Percentiles rank a stretch among this genome's conserved stretches.
Evolutionary conservation across 2,888 invertebrate species (phyloP).

Genomic region (Rhamnusium bicolor): DNA sequence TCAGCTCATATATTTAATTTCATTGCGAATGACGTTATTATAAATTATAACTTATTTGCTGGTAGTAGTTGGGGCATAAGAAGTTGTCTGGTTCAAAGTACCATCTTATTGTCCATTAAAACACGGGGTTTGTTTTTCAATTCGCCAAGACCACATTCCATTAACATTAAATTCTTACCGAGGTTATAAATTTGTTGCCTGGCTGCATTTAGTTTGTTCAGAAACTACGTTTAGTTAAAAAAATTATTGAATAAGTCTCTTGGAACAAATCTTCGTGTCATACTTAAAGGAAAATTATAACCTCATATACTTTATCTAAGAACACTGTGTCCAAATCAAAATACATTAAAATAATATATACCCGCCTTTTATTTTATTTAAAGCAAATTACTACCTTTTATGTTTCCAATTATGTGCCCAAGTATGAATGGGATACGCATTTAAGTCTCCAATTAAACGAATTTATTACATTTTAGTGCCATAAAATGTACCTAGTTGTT

Average conservation of each 20-base stretch:
- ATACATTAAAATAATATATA: conserved; percentile 39
- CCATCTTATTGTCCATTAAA: conserved; percentile 69
- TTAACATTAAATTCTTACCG: conserved; percentile 67
- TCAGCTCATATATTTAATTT: conserved; percentile 64
- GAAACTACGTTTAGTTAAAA: conserved; percentile 49
- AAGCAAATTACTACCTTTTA: conserved; percentile 37
- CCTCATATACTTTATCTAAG: conserved; percentile 49
- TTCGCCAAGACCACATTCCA: conserved; percentile 67
- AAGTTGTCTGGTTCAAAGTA: conserved; percentile 68
- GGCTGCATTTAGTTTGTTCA: conserved; percentile 52
- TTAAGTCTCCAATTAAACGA: conserved; percentile 30
- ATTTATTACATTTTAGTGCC: conserved; percentile 19
- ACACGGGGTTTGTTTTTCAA: conserved; percentile 68
- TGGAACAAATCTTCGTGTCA: conserved; percentile 56
- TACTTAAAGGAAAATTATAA: conserved; percentile 54
- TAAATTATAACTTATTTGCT: conserved; percentile 69
- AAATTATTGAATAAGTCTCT: conserved; percentile 48
- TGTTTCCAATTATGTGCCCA: conserved; percentile 32
- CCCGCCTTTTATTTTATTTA: conserved; percentile 32
- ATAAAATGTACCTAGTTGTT: conserved; percentile 16
- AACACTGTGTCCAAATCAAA: conserved; percentile 36
- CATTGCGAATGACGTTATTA: conserved; percentile 66
- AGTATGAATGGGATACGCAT: conserved; percentile 22
- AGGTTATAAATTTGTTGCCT: conserved; percentile 66
- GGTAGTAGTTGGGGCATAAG: conserved; percentile 62